Percentiles rank a stretch among this genome's conserved stretches.
Evolutionary conservation across 2,113 vertebrate species (phyloP).

Genomic region (Corvus hawaiiensis): DNA sequence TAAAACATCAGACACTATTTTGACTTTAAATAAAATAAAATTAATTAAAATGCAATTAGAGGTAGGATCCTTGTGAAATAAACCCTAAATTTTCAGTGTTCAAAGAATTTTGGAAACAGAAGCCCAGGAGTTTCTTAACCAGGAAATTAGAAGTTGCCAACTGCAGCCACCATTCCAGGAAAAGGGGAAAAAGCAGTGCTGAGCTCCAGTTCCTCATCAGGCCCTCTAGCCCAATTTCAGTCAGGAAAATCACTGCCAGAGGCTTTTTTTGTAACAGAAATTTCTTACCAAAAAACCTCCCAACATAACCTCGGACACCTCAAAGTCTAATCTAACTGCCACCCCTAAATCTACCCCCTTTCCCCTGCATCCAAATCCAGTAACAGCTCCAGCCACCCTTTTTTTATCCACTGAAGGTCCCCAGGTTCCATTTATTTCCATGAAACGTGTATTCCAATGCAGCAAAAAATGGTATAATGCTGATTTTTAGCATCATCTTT

Average conservation of each 20-base stretch:
- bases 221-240: not conserved
- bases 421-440: not conserved
- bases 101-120: not conserved
- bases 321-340: not conserved
- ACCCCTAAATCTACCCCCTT: not conserved
- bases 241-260: not conserved
- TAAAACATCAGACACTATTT: not conserved
- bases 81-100: not conserved
- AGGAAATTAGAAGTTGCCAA: not conserved
- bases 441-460: not conserved
- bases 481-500: not conserved
- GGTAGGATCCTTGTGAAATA: not conserved
- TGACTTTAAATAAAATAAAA: not conserved
- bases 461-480: accelerated
- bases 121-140: accelerated
- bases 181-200: not conserved
- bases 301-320: accelerated
- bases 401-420: not conserved
- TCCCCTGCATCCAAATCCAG: not conserved
- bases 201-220: not conserved
- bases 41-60: accelerated
- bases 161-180: not conserved
- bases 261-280: not conserved
- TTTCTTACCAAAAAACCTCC: not conserved
- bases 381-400: not conserved